These are phyloP conservation scores for Temnothorax longispinosus DNA, from an alignment of 1,140 invertebrate species.

Conservation along the genomic window DNA sequence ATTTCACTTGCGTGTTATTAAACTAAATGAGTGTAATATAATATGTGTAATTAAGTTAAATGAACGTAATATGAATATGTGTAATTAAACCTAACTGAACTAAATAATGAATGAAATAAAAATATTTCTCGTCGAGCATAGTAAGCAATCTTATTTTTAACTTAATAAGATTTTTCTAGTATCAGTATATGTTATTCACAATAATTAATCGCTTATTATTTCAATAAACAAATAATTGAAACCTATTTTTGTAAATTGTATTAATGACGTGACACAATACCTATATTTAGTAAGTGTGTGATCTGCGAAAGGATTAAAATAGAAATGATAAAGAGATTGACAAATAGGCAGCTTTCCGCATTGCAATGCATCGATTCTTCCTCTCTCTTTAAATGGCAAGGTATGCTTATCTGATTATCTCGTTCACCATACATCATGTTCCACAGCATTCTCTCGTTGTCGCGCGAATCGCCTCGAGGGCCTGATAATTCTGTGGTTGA, in stretches of 20 bases:
- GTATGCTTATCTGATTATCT: constrained; percentile 31
- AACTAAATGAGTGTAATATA: background rate
- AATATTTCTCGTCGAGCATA: background rate
- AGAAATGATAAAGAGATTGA: background rate
- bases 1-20: background rate
- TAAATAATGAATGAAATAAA: background rate
- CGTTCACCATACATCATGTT: background rate
- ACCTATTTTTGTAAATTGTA: background rate
- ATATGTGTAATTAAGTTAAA: background rate
- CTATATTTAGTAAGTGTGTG: no score
- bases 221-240: background rate
- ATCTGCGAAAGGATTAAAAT: background rate
- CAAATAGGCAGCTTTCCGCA: no score
- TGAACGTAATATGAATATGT: background rate
- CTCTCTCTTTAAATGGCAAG: background rate
- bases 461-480: background rate
- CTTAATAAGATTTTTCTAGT: background rate
- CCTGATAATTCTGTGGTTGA: constrained; percentile 52
- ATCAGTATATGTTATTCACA: background rate
- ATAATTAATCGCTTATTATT: background rate
- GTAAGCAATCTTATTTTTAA: background rate
- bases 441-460: background rate
- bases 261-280: background rate
- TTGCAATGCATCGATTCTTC: background rate
- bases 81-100: no score